Percentiles rank a stretch among this genome's conserved stretches.
These are phyloP conservation scores for Cynocephalus volans DNA, from an alignment of 2,113 vertebrate species.

Conservation along the genomic window DNA sequence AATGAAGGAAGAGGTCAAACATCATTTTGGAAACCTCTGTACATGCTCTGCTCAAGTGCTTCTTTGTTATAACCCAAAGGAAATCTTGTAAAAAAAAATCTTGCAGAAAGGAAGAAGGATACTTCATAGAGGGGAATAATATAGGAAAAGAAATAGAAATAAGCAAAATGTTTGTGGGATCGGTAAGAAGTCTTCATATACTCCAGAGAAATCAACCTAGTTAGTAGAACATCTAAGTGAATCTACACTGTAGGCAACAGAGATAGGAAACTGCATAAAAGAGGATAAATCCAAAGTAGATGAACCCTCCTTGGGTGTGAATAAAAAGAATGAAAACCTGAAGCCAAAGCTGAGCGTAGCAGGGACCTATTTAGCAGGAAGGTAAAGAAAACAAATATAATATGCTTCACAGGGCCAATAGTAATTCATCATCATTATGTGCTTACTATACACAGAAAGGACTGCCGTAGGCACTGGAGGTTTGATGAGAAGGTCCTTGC, in stretches of 20 bases:
- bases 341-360: neutral
- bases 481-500: neutral
- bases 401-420: neutral
- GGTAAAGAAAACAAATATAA: neutral
- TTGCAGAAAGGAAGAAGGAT: neutral
- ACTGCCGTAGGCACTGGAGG: neutral
- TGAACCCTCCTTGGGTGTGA: neutral
- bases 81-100: neutral
- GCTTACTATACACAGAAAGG: neutral
- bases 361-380: neutral
- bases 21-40: neutral
- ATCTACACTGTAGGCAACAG: neutral
- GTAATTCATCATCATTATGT: neutral
- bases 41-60: neutral
- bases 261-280: neutral
- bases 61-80: neutral
- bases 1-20: neutral
- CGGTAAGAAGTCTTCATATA: neutral
- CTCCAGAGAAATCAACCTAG: neutral
- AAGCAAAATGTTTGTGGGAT: neutral
- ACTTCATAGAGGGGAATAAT: neutral
- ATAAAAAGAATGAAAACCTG: neutral
- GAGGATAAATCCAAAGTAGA: neutral
- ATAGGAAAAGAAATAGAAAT: neutral
- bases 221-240: neutral